Base-by-base conservation (phyloP, 1,140 invertebrate species). In the Atopsyche davidsoni region DNA sequence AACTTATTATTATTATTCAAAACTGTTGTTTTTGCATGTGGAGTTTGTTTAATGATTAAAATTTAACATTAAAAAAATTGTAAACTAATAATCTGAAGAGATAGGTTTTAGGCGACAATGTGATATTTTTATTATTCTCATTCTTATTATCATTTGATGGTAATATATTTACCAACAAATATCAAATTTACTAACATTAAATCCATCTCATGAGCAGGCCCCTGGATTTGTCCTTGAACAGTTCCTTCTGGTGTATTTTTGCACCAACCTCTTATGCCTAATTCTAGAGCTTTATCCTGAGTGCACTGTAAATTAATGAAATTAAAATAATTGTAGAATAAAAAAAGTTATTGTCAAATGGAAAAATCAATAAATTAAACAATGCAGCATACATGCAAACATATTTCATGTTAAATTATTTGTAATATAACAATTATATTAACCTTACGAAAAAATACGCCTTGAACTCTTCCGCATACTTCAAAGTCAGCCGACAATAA, bases 241-340 rank as follows among this genome's bases (percentile, higher is more conserved):
- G 86, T 88, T n/a, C 77, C 80, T 40, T 67, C 53, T 1, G 70
- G 56, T 0, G 86, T 89, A 62, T 91, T 90, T 72, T 78, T 82
- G 56, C 85, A 86, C 83, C 85, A 90, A 13, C 87, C 87, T 59
- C 70, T 77, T 1, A 89, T 57, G 2, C 76, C 75, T 13, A 87
- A 66, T 58, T 79, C 76, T 45, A 79, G 76, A 0, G 79, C 83
- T 66, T 80, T 75, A 57, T 77, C 68, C 62, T 85, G 75, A 3
- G 86, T 89, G 51, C 79, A 73, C 82, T 86, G 43, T 7, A 65
- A 59, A 53, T 13, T 21, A 47, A 43, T 24, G 4, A 44, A 44
- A 44, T 35, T 21, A n/a, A 51, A 2, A 3, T 21, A 25, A 4
- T 28, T 36, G 19, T 51, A 21, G 23, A 43, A 18, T 54, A 24